A percentile compares a stretch with the other conserved stretches of the same genome.
These are phyloP conservation scores for Cynopterus brachyotis DNA, from an alignment of 2,113 vertebrate genomes.

Conservation along the genomic window DNA sequence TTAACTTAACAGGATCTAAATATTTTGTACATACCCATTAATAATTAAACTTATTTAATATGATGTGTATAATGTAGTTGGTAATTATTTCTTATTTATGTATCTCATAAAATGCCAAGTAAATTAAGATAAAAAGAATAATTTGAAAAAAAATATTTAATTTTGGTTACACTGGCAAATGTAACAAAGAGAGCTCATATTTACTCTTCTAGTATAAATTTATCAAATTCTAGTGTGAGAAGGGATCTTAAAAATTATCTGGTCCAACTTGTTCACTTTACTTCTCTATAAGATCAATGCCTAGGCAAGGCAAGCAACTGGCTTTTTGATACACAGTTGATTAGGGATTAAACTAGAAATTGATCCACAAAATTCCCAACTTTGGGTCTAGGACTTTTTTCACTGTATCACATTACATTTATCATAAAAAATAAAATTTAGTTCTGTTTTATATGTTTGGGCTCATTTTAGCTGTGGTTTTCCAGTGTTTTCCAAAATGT, in stretches of 20 bases:
- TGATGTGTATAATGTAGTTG: not conserved
- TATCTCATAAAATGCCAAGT: not conserved
- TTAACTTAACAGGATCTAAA: not conserved
- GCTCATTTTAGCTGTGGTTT: not conserved
- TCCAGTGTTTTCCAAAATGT: not conserved
- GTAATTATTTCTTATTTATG: not conserved
- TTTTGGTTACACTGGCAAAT: not conserved
- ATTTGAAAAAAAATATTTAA: not conserved
- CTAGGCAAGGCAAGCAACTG: not conserved
- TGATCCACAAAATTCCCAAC: not conserved
- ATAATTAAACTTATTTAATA: not conserved
- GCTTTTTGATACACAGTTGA: not conserved
- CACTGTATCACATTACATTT: not conserved
- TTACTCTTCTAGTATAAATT: not conserved
- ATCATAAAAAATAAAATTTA: slow-evolving; percentile 10
- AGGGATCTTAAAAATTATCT: not conserved
- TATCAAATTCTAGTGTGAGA: not conserved
- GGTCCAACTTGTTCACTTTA: not conserved
- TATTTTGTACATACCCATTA: not conserved
- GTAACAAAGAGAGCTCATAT: not conserved
- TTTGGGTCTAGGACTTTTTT: not conserved
- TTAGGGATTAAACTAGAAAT: not conserved
- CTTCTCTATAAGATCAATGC: not conserved
- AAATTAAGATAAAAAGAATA: not conserved
- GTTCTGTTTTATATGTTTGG: not conserved